These are phyloP conservation scores for Trichoplusia ni DNA, from an alignment of 1,140 invertebrate genomes.

Conservation along the genomic window DNA sequence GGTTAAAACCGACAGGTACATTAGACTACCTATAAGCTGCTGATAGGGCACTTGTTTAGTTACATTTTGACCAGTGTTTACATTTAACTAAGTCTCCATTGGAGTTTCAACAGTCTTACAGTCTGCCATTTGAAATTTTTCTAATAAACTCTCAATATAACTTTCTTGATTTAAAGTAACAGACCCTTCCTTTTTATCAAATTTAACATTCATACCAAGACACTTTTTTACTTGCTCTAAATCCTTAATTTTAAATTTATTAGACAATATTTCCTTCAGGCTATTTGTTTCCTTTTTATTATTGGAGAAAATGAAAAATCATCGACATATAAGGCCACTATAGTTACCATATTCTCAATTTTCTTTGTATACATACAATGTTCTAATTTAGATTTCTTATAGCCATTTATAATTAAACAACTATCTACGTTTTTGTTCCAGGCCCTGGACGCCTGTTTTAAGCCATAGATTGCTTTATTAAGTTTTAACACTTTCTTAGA, in stretches of 20 bases:
- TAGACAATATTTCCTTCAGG: background rate
- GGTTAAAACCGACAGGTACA: no score
- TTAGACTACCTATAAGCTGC: no score
- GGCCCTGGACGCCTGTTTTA: background rate
- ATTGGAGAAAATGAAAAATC: background rate
- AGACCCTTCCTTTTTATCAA: background rate
- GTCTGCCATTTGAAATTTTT: background rate
- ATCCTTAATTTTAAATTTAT: background rate
- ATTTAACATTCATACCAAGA: background rate
- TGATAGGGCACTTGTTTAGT: no score
- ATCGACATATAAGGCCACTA: background rate
- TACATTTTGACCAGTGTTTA: conserved; percentile 33
- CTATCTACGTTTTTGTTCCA: background rate
- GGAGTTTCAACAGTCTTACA: background rate
- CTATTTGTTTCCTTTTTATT: background rate
- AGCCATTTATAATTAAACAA: background rate
- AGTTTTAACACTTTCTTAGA: background rate
- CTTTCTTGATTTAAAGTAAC: background rate
- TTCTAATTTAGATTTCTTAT: background rate
- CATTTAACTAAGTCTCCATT: background rate
- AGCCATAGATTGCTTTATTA: background rate
- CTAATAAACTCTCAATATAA: background rate
- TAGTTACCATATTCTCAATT: background rate
- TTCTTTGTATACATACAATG: background rate
- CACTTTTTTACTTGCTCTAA: background rate